Evolutionary conservation across 2,113 vertebrate genomes (phyloP).

Genomic region (Scomber colias): DNA sequence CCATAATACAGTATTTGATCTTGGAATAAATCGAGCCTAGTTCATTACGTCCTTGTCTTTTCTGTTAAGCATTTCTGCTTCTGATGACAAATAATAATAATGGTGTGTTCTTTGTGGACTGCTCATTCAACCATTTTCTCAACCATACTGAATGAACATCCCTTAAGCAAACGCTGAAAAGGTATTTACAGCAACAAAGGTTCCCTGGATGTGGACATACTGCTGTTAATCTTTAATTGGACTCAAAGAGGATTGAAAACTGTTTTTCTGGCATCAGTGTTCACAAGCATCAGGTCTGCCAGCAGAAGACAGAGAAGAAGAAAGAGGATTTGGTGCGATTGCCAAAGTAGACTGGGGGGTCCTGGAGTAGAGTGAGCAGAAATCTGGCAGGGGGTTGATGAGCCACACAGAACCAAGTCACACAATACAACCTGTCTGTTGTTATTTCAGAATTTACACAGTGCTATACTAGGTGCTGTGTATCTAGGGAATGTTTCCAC

Average conservation of each 20-base stretch:
- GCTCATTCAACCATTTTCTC: conserved; percentile 30
- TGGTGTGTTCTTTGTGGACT: not conserved
- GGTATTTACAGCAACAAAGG: conserved; percentile 49
- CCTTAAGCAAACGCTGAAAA: conserved; percentile 47
- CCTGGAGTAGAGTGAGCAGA: conserved; percentile 46
- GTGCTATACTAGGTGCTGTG: not conserved
- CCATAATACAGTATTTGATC: not conserved
- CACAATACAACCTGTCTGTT: conserved; percentile 52
- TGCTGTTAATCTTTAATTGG: conserved; percentile 73
- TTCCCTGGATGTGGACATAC: conserved; percentile 30
- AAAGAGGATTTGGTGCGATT: conserved; percentile 63
- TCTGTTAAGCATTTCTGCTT: conserved; percentile 3
- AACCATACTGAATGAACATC: conserved; percentile 16
- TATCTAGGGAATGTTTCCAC: conserved; percentile 50
- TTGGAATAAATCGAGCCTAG: not conserved
- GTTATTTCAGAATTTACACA: conserved; percentile 50
- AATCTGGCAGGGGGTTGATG: conserved; percentile 64
- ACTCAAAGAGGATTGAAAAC: conserved; percentile 65
- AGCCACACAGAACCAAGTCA: conserved; percentile 48
- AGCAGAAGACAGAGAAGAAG: conserved; percentile 49
- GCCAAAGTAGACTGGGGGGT: conserved; percentile 69
- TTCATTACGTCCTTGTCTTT: not conserved
- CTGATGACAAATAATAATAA: conserved; percentile 27
- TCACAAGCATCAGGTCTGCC: conserved; percentile 51
- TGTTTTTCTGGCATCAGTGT: conserved; percentile 63